phyloP scores from a whole-genome alignment of 2,888 invertebrate species.

The Aelia acuminata region DNA sequence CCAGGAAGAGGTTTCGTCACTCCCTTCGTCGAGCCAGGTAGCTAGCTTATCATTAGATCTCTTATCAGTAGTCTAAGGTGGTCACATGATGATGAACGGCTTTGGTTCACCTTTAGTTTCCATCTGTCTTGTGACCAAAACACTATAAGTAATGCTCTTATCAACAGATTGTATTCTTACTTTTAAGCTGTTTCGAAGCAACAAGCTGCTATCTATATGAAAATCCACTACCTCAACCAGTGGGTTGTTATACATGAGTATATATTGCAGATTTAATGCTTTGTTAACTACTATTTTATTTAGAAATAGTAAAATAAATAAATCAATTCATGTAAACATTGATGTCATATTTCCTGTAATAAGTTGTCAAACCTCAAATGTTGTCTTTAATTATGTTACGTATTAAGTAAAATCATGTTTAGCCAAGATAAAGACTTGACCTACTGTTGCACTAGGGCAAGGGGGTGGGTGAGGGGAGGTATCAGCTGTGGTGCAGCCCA shows the following conservation, averaged over 20 bases:
- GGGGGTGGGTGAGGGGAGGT: no score
- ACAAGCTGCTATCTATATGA: background rate
- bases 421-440: background rate
- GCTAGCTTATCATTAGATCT: conserved; percentile 12
- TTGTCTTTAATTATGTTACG: background rate
- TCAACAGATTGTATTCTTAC: background rate
- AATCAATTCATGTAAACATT: no score
- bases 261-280: background rate
- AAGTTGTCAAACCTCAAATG: background rate
- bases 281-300: background rate
- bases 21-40: conserved; percentile 62
- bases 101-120: background rate
- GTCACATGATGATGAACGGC: no score
- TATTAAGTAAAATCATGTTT: background rate
- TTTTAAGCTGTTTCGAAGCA: background rate
- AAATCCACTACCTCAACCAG: no score
- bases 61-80: background rate
- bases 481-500: background rate
- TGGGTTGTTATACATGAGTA: no score
- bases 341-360: no score
- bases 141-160: background rate
- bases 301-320: no score
- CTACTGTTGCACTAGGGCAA: background rate
- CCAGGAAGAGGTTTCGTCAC: conserved; percentile 60
- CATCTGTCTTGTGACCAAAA: background rate